These are phyloP conservation scores for Potorous gilbertii DNA, from an alignment of 2,797 vertebrate species.

Conservation along the genomic window DNA sequence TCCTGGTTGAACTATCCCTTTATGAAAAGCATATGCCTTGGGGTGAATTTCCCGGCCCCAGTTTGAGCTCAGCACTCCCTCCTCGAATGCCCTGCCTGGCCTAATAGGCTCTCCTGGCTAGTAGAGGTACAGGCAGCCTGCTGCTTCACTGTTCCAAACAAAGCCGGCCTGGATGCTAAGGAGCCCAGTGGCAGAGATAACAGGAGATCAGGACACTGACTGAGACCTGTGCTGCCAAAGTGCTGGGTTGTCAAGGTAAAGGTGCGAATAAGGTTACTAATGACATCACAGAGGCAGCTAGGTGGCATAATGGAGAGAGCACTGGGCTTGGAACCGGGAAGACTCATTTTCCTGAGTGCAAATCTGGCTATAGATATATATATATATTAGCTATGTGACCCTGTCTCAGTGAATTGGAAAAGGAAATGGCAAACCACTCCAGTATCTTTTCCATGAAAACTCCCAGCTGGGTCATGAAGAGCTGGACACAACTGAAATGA, in stretches of 20 bases:
- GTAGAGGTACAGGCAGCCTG: background rate
- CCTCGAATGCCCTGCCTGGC: accelerated
- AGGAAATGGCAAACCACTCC: background rate
- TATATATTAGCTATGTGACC: background rate
- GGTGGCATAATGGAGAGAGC: background rate
- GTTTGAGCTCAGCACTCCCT: background rate
- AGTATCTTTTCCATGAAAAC: background rate
- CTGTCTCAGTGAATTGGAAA: background rate
- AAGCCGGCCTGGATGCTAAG: background rate
- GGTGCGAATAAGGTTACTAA: background rate
- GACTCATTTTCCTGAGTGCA: background rate
- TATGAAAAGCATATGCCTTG: background rate
- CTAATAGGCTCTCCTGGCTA: background rate
- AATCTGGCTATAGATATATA: background rate
- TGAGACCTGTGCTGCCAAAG: background rate
- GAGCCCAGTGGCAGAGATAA: background rate
- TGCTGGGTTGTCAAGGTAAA: background rate
- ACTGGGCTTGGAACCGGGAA: background rate
- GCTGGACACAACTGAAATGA: background rate
- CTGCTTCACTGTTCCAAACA: background rate
- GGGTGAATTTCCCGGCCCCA: background rate
- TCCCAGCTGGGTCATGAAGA: background rate
- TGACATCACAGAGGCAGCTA: background rate
- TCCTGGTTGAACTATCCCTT: background rate
- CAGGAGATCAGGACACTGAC: background rate